A percentile compares a stretch with the other conserved stretches of the same genome.
phyloP scores from a whole-genome alignment of 1,140 invertebrate genomes.

The Drosophila oshimai region DNA sequence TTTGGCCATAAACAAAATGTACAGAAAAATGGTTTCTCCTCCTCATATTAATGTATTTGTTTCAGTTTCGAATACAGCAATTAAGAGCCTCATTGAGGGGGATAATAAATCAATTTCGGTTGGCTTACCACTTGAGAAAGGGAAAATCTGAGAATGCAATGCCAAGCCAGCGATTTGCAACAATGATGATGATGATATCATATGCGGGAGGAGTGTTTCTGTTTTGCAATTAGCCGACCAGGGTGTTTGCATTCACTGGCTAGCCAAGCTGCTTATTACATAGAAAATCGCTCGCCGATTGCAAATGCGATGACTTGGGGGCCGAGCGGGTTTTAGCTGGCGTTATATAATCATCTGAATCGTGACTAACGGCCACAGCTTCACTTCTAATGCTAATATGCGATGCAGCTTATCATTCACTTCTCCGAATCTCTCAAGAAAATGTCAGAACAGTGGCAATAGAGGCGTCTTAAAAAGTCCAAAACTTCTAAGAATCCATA shows the following conservation, averaged over 20 bases:
- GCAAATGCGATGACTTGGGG: slow-evolving; percentile 28
- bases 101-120: slow-evolving; percentile 42
- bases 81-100: slow-evolving; percentile 26
- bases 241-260: slow-evolving; percentile 38
- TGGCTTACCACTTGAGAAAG: slow-evolving; percentile 8
- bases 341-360: slow-evolving; percentile 33
- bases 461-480: not conserved
- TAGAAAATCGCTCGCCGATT: slow-evolving; percentile 35
- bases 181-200: slow-evolving; percentile 57
- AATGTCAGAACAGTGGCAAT: slow-evolving; percentile 9
- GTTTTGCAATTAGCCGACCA: slow-evolving; percentile 54
- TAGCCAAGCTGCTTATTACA: slow-evolving; percentile 30
- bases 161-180: slow-evolving; percentile 44
- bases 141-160: slow-evolving; percentile 25
- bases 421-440: not conserved
- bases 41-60: not conserved
- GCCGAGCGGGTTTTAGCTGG: slow-evolving; percentile 11
- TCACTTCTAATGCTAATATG: slow-evolving; percentile 2
- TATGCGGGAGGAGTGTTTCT: slow-evolving; percentile 17
- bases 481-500: not conserved
- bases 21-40: slow-evolving; percentile 32
- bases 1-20: slow-evolving; percentile 42
- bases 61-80: slow-evolving; percentile 19
- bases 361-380: slow-evolving; percentile 38
- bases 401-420: slow-evolving; percentile 11